Evolutionary conservation across 2,888 invertebrate species (phyloP), one percentile per base, ranked within the genome.

Genomic region (Eupithecia tripunctaria): DNA sequence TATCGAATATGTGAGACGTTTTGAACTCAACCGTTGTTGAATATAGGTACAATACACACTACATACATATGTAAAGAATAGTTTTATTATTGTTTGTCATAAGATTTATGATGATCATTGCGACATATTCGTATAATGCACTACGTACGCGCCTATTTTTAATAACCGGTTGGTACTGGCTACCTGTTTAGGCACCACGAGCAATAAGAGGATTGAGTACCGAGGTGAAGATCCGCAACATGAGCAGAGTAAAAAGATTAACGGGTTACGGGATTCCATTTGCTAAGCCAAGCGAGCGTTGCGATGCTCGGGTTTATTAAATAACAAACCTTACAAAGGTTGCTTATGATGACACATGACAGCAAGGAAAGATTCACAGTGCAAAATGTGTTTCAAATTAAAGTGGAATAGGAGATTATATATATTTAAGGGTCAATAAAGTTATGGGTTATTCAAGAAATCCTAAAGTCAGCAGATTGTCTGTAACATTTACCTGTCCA

Each of bases 231-330:
- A 89, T 87, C 86, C 88, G 85, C 88, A 81, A 84, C 73, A 80
- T 81, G 86, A 86, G 82, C 79, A 82, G 84, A 88, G 85, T 86
- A 91, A 91, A 91, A 92, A 89, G 87, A 89, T 85, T 89, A 91
- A 91, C 89, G 90, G 89, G 85, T 86, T 86, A 86, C 89, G 88
- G 88, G 90, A 91, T 89, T 89, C 90, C 88, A 82, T 72, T 80
- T 82, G 80, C 82, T 77, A 51, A 75, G 71, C 66, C 51, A 36
- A 38, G 64, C 51, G 67, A 79, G 78, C 74, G 62, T n/a, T 38
- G 64, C 25, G 7, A 64, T 59, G 75, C 80, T 32, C 43, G 41
- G 59, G 32, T 29, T 68, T 3, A 68, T 68, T 73, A 63, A 70
- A 71, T 51, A 69, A 71, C 43, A 21, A 64, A 74, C 56, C 51